Percentiles rank a stretch among this genome's conserved stretches.
phyloP scores from a whole-genome alignment of 1,140 invertebrate genomes.

The Drosophila pandora region DNA sequence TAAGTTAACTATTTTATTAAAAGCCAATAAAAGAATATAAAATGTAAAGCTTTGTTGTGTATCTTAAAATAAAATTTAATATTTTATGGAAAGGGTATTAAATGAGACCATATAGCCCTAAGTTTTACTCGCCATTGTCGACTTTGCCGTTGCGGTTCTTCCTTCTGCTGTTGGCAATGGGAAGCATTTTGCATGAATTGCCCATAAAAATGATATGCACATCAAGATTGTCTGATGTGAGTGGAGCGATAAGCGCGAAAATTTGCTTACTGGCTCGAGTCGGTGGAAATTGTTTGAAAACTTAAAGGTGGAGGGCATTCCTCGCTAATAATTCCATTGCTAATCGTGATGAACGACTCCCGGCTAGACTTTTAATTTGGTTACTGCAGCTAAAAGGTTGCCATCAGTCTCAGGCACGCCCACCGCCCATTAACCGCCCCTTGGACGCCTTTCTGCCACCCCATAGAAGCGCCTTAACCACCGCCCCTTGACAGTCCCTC shows the following conservation, averaged over 20 bases:
- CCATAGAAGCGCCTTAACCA: constrained; percentile 14
- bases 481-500: not conserved
- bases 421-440: not conserved
- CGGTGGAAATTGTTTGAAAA: constrained; percentile 35
- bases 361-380: constrained; percentile 74
- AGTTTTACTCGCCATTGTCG: constrained; percentile 11
- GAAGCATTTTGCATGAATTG: constrained; percentile 82
- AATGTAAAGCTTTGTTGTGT: too few relatives aligned
- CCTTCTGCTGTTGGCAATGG: constrained; percentile 41
- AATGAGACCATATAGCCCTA: not conserved
- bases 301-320: constrained; percentile 18
- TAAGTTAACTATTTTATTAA: too few relatives aligned
- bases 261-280: constrained; percentile 51
- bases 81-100: not conserved
- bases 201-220: constrained; percentile 80
- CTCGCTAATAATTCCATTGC: constrained; percentile 7
- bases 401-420: constrained; percentile 62
- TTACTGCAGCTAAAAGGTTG: constrained; percentile 72
- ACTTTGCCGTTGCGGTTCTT: constrained; percentile 7
- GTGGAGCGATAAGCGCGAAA: constrained; percentile 60
- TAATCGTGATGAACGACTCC: constrained; percentile 64
- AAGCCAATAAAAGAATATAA: too few relatives aligned
- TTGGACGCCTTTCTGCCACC: constrained; percentile 2
- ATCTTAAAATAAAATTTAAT: not conserved
- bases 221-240: constrained; percentile 70